phyloP scores from a whole-genome alignment of 2,888 invertebrate genomes.

The Conus canariensis region DNA sequence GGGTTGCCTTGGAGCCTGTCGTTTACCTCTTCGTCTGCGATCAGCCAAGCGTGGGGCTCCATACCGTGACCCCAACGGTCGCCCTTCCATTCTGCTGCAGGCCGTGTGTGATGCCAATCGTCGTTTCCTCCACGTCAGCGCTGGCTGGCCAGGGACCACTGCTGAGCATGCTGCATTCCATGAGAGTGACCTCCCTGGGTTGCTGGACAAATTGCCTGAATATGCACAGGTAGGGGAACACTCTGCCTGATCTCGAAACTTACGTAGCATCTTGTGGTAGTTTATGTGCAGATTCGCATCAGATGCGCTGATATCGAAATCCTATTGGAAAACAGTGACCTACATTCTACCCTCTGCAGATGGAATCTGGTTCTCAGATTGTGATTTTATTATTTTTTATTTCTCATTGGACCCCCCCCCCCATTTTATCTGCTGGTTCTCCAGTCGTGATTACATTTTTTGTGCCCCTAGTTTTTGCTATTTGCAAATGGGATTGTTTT shows the following conservation, averaged over 20 bases:
- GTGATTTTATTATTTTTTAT: too few species aligned
- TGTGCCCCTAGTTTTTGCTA: too few species aligned
- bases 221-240: slow-evolving; percentile 36
- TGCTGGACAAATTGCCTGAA: slow-evolving; percentile 39
- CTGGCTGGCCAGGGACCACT: slow-evolving; percentile 41
- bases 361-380: too few species aligned
- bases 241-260: background rate
- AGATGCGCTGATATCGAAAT: background rate
- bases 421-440: too few species aligned
- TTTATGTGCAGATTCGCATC: background rate
- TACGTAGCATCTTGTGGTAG: background rate
- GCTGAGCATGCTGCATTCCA: slow-evolving; percentile 41
- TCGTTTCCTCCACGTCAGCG: slow-evolving; percentile 38
- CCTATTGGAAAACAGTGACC: background rate
- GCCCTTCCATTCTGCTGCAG: slow-evolving; percentile 39
- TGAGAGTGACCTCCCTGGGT: slow-evolving; percentile 41
- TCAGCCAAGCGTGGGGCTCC: slow-evolving; percentile 41
- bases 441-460: too few species aligned
- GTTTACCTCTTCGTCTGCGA: slow-evolving; percentile 33
- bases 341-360: background rate
- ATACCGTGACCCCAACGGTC: slow-evolving; percentile 38
- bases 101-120: slow-evolving; percentile 39
- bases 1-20: slow-evolving; percentile 41
- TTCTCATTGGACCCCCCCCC: too few species aligned
- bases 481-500: too few species aligned